Evolutionary conservation across 2,888 invertebrate species (phyloP), one percentile per base, ranked within the genome.

Genomic region (Capitulum mitella): DNA sequence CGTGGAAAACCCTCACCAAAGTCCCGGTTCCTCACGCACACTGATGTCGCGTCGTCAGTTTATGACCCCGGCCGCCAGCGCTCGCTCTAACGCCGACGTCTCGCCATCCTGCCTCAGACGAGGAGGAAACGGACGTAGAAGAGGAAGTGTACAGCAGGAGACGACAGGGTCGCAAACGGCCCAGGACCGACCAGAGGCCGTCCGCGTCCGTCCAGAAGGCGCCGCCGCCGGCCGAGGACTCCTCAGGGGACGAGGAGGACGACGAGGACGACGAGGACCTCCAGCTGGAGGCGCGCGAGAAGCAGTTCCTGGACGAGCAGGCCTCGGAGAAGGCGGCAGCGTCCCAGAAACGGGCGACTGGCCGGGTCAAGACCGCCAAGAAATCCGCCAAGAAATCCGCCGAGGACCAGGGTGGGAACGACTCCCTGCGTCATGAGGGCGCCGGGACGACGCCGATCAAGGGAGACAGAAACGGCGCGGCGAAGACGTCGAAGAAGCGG

Each of bases 201-300:
- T 5, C 22, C 16, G 1, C 19, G 51, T 22, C 51, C n/a, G 58
- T 29, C 58, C 8, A 19, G 22, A 29, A 58, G 29, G 3, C 58
- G 6, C n/a, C 58, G 16, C 87, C n/a, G 88, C 86, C 0, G 90
- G 89, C 0, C 89, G 86, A 0, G 90, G 90, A 85, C 90, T 89
- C 79, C 87, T 83, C 46, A 87, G 84, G 29, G 10, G 58, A 6
- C 34, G 90, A 87, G 0, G 90, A 89, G 90, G 90, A 90, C 82
- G 89, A 88, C 0, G 90, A 90, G 0, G 90, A 89, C 84, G 90
- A 90, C 0, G 89, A 88, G 0, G 90, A 90, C 0, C 90, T 89
- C 16, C 88, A 85, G 80, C 90, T 88, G 0, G 89, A 88, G 22
- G 90, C 86, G 0, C 90, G 37, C 1, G 70, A 70, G 70, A 16